A percentile compares a stretch with the other conserved stretches of the same genome.
Evolutionary conservation across 2,888 invertebrate species (phyloP).

Genomic region (Teinopalpus imperialis): DNA sequence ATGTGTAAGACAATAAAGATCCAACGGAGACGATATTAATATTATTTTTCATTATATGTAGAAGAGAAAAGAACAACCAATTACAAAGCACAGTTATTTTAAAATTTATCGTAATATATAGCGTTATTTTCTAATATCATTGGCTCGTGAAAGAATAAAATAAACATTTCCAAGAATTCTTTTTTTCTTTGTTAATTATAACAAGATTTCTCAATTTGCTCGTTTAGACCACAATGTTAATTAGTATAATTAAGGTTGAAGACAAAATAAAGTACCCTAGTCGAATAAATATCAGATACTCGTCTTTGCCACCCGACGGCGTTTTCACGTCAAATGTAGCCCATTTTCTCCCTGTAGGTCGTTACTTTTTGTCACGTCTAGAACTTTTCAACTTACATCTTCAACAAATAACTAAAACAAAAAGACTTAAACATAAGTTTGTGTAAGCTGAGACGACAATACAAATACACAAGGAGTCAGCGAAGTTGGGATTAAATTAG

Average conservation of each 20-base stretch:
- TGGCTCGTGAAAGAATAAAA: no score
- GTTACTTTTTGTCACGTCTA: conserved; percentile 12
- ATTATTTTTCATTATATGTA: no score
- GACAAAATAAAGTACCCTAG: not conserved
- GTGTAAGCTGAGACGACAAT: conserved; percentile 24
- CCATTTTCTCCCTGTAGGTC: conserved; percentile 6
- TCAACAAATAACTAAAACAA: conserved; percentile 14
- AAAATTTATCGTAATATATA: no score
- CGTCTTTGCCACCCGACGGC: not conserved
- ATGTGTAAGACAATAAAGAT: no score
- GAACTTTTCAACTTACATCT: conserved; percentile 10
- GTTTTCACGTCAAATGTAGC: conserved; percentile 10
- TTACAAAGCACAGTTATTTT: no score
- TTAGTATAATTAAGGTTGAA: not conserved
- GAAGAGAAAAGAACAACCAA: no score
- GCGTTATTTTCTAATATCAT: no score
- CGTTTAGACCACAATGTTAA: not conserved
- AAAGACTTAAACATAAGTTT: conserved; percentile 11
- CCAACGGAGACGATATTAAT: no score
- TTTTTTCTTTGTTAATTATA: no score
- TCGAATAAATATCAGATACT: conserved; percentile 1
- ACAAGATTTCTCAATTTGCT: no score
- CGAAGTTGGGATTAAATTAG: conserved; percentile 74
- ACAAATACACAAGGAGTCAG: conserved; percentile 60
- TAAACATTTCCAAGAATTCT: no score